phyloP scores from a whole-genome alignment of 2,888 invertebrate species.

The Plagodis dolabraria region DNA sequence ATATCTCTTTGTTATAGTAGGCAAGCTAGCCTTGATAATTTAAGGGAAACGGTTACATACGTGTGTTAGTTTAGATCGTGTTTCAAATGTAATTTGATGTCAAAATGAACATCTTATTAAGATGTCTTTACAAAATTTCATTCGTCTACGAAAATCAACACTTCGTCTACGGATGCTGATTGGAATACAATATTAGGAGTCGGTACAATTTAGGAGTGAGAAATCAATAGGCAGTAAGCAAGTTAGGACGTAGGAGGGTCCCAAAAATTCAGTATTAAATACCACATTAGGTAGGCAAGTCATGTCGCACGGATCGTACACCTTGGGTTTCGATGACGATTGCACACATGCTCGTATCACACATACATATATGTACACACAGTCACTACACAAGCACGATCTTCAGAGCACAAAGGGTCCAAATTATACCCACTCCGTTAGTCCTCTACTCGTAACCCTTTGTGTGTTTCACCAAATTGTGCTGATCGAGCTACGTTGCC shows the following conservation, averaged over 20 bases:
- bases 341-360: slow-evolving; percentile 39
- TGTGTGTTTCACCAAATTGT: slow-evolving; percentile 52
- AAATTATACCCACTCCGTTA: slow-evolving; percentile 61
- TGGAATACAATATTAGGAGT: slow-evolving; percentile 19
- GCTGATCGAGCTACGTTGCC: slow-evolving; percentile 56
- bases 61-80: too few relatives aligned
- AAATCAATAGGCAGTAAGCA: slow-evolving; percentile 31
- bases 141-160: slow-evolving; percentile 10
- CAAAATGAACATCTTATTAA: neutral
- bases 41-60: too few relatives aligned
- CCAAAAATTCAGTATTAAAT: slow-evolving; percentile 57
- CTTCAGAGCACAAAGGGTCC: slow-evolving; percentile 59
- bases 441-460: slow-evolving; percentile 47
- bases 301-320: slow-evolving; percentile 26
- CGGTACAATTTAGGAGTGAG: slow-evolving; percentile 10
- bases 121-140: slow-evolving; percentile 3
- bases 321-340: slow-evolving; percentile 50
- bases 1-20: too few relatives aligned
- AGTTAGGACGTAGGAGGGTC: slow-evolving; percentile 20
- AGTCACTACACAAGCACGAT: slow-evolving; percentile 29
- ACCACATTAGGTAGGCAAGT: slow-evolving; percentile 51
- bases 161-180: slow-evolving; percentile 10
- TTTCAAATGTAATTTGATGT: slow-evolving; percentile 1
- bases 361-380: slow-evolving; percentile 18
- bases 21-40: too few relatives aligned